phyloP scores from a whole-genome alignment of 30 jellyfish, hydroid and myxozoan genomes.

The Nemopilema nomurai region DNA sequence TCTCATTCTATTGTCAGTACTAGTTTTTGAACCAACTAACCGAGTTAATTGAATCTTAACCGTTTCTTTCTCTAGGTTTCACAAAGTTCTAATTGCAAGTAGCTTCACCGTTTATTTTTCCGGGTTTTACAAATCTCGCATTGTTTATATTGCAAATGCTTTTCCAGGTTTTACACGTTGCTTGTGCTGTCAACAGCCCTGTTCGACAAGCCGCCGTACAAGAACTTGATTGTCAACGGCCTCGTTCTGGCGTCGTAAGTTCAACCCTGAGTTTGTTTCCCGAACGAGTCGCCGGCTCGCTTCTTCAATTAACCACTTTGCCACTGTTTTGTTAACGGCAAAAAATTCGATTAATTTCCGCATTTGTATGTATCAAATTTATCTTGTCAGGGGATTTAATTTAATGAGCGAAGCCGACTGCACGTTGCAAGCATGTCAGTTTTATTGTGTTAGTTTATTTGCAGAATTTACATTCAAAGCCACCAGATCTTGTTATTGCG shows the following conservation, averaged over 20 bases:
- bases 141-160: background rate
- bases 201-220: constrained; percentile 94
- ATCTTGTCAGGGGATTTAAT: background rate
- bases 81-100: background rate
- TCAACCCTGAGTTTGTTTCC: background rate
- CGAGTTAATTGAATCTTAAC: no score
- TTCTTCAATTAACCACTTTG: background rate
- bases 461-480: background rate
- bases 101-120: background rate
- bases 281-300: background rate
- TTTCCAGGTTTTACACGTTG: constrained; percentile 91
- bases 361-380: background rate
- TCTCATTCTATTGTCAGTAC: no score
- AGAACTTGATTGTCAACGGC: constrained; percentile 92
- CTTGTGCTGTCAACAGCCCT: constrained; percentile 93
- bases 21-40: no score
- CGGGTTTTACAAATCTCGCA: background rate
- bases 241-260: constrained; percentile 93
- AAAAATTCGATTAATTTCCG: background rate
- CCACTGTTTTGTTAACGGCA: background rate
- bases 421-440: background rate
- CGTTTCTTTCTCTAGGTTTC: background rate
- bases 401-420: background rate
- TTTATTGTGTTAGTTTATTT: background rate
- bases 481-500: background rate